Base-by-base conservation (phyloP, 2,888 invertebrate genomes). In the Sarcophaga carnaria region DNA sequence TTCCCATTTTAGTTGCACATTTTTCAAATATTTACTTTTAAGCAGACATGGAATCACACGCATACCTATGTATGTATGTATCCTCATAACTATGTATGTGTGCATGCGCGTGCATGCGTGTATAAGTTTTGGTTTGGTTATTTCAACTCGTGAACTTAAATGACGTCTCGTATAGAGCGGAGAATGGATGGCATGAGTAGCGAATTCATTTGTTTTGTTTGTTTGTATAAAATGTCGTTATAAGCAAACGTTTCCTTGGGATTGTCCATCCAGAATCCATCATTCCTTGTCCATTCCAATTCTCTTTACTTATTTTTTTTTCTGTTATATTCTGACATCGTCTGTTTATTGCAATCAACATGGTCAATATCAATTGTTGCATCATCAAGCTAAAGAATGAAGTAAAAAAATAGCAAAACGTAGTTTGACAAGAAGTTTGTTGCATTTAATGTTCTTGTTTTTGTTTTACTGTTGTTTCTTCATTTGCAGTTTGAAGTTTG, bases 281-380 rank as follows among this genome's bases (percentile, higher is more conserved):
- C 71, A 67, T 49, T 72, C 59, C 8, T 47, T 54, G 72, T 64
- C 59, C 63, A 79, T 66, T 17, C 17, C 17, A 10, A 5, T 14
- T 14, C 11, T 37, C 3, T 0, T 4, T 14, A 22, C 22, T 22
- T 22, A 22, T 14, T 54, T 17, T 14, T 17, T 11, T 49, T 11
- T 12, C 17, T 54, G 54, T 54, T 4, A 2, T 54, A 20, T 49
- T 69, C 20, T 22, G 20, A n/a, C n/a, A 37, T 59, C 27, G 71
- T 71, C 54, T 74, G 20, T 64, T 72, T 54, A 59, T 60, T 60
- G 66, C 22, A 67, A 80, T 74, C 72, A 63, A 64, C 71, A 45
- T 76, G 59, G 60, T 66, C 78, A 67, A 63, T 67, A 78, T 78
- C 78, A 74, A 77, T 83, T 83, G 83, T 83, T 83, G 78, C 78